Evolutionary conservation across 2,113 vertebrate species (phyloP).

Genomic region (Erpornis zantholeuca): DNA sequence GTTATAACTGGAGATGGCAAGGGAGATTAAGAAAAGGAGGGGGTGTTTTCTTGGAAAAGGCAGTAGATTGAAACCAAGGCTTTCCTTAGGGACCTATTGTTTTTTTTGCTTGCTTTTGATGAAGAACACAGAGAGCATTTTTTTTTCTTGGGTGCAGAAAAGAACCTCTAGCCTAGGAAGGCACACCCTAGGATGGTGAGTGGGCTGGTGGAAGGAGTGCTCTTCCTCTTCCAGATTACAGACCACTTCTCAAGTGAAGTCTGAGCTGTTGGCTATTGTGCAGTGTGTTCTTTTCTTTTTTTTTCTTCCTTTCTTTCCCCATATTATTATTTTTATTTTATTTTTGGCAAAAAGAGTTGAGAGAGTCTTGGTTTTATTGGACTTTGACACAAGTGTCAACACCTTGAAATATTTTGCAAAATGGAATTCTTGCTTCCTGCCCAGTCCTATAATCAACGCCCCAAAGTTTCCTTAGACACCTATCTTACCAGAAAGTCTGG

Average conservation of each 20-base stretch:
- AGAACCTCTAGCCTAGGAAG: not conserved
- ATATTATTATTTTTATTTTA: not conserved
- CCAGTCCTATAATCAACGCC: not conserved
- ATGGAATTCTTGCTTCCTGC: not conserved
- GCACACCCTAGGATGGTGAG: not conserved
- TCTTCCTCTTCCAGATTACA: slow-evolving; percentile 39
- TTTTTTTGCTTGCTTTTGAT: not conserved
- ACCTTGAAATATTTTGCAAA: slow-evolving; percentile 21
- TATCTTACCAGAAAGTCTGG: not conserved
- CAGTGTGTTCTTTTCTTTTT: not conserved
- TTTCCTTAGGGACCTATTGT: slow-evolving; percentile 22
- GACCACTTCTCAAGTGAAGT: not conserved
- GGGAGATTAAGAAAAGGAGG: not conserved
- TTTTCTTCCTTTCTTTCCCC: not conserved
- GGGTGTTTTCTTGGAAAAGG: slow-evolving; percentile 21
- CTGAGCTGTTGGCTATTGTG: not conserved
- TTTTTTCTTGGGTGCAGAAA: slow-evolving; percentile 33
- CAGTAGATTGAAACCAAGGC: not conserved
- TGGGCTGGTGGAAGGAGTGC: not conserved
- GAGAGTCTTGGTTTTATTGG: not conserved
- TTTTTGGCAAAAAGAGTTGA: not conserved
- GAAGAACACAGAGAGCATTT: not conserved
- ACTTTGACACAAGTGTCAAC: not conserved
- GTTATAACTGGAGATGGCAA: slow-evolving; percentile 1
- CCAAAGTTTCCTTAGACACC: not conserved